A percentile compares a stretch with the other conserved stretches of the same genome.
Conservation (phyloP, 2,888 invertebrate species). For the Sericinus montela region DNA sequence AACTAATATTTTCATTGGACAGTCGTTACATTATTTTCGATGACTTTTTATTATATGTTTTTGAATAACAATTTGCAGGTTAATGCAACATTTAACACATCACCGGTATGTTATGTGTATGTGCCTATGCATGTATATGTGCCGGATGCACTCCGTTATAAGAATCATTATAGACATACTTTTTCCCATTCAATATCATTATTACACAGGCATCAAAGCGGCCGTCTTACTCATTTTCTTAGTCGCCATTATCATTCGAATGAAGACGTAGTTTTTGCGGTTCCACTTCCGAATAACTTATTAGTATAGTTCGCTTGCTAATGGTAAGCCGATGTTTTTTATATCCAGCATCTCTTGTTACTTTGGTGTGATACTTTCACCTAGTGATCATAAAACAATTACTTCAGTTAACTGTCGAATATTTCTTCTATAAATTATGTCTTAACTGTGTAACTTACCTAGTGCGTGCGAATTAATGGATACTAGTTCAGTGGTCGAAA, state of each 20-base stretch:
- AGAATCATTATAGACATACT: conserved; percentile 19
- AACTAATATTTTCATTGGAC: too few relatives aligned
- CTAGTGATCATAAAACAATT: conserved; percentile 37
- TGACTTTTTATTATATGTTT: too few relatives aligned
- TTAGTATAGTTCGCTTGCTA: conserved; percentile 49
- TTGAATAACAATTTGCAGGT: conserved; percentile 12
- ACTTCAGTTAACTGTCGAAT: conserved; percentile 21
- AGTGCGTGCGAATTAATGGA: too few relatives aligned
- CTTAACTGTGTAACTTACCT: too few relatives aligned
- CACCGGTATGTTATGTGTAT: conserved; percentile 21
- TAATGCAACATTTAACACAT: conserved; percentile 6
- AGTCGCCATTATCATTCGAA: conserved; percentile 57
- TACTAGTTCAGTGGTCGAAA: too few relatives aligned
- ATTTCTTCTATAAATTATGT: neutral
- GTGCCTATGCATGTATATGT: too few relatives aligned
- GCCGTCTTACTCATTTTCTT: conserved; percentile 60
- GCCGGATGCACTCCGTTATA: conserved; percentile 53
- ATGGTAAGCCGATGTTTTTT: conserved; percentile 50
- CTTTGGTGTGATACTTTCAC: conserved; percentile 31
- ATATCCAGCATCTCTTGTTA: conserved; percentile 47
- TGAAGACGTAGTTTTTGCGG: conserved; percentile 64
- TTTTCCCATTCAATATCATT: conserved; percentile 50
- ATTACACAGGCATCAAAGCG: conserved; percentile 53
- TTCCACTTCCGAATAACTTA: conserved; percentile 46
- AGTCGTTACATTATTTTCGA: too few relatives aligned